A percentile compares a stretch with the other conserved stretches of the same genome.
phyloP scores from a whole-genome alignment of 2,888 invertebrate species.

The Caenorhabditis virilis region DNA sequence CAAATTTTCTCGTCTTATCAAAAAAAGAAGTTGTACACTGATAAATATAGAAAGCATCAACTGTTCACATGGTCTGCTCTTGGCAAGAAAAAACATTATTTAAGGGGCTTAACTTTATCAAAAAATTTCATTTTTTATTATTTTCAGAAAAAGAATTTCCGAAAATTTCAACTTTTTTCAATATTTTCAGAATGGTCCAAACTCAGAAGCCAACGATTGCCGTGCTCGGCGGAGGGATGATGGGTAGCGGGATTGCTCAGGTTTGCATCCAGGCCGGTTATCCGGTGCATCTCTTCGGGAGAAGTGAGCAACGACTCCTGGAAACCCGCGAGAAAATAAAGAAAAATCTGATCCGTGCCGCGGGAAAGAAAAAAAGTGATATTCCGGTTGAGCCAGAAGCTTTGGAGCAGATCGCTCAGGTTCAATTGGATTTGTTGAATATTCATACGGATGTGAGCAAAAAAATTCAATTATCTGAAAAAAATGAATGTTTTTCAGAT shows the following conservation, averaged over 20 bases:
- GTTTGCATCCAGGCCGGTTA: constrained; percentile 81
- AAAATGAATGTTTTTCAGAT: constrained; percentile 65
- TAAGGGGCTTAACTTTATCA: constrained; percentile 2
- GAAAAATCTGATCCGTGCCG: constrained; percentile 33
- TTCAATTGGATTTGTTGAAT: constrained; percentile 28
- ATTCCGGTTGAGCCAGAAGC: constrained; percentile 28
- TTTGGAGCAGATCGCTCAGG: constrained; percentile 23
- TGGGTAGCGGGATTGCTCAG: constrained; percentile 66
- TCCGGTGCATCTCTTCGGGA: constrained; percentile 81
- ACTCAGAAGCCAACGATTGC: constrained; percentile 38
- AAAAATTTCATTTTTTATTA: constrained; percentile 6
- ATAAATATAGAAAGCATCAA: too few relatives aligned
- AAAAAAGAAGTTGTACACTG: too few relatives aligned
- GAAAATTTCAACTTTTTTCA: constrained; percentile 6
- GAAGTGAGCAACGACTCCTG: constrained; percentile 77
- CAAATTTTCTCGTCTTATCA: too few relatives aligned
- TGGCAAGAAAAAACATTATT: too few relatives aligned
- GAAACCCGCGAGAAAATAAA: constrained; percentile 74
- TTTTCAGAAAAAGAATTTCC: too few relatives aligned
- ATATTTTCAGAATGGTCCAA: constrained; percentile 9
- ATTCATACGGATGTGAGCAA: constrained; percentile 43
- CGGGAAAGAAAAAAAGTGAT: constrained; percentile 29
- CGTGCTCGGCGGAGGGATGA: constrained; percentile 63
- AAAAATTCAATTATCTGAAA: too few relatives aligned
- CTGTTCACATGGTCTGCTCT: too few relatives aligned